Conservation (phyloP, 2,113 vertebrate genomes). For the Entomyzon cyanotis region DNA sequence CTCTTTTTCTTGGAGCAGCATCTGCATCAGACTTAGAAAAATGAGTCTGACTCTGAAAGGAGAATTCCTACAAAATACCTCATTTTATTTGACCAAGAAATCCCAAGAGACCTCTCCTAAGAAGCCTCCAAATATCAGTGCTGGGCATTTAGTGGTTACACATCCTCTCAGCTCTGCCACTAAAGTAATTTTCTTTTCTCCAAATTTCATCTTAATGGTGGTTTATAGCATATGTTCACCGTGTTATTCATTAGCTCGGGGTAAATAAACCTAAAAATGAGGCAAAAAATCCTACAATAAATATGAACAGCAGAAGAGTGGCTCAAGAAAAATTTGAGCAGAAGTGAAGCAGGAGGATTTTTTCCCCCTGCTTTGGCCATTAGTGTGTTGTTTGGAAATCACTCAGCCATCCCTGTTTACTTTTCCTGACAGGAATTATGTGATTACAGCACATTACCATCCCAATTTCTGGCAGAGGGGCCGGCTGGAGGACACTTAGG, state of each 20-base stretch:
- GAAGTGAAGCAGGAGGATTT: slow-evolving; percentile 2
- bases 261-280: slow-evolving; percentile 66
- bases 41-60: not conserved
- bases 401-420: slow-evolving; percentile 59
- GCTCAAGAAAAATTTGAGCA: not conserved
- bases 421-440: slow-evolving; percentile 64
- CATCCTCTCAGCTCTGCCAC: slow-evolving; percentile 30
- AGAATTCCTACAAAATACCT: slow-evolving; percentile 14
- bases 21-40: slow-evolving; percentile 29
- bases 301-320: slow-evolving; percentile 19
- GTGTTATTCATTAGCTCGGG: slow-evolving; percentile 55
- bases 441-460: slow-evolving; percentile 54
- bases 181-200: slow-evolving; percentile 59
- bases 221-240: slow-evolving; percentile 53
- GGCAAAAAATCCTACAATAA: slow-evolving; percentile 6
- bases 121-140: slow-evolving; percentile 34
- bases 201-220: slow-evolving; percentile 63
- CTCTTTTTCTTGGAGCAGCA: slow-evolving; percentile 2
- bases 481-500: slow-evolving; percentile 31
- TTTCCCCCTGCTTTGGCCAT: slow-evolving; percentile 2
- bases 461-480: slow-evolving; percentile 29
- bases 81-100: slow-evolving; percentile 20
- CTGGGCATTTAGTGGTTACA: slow-evolving; percentile 40
- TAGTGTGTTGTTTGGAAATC: slow-evolving; percentile 57
- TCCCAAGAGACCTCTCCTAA: slow-evolving; percentile 26